Conservation (phyloP, 2,113 vertebrate genomes). For the Lynx canadensis region DNA sequence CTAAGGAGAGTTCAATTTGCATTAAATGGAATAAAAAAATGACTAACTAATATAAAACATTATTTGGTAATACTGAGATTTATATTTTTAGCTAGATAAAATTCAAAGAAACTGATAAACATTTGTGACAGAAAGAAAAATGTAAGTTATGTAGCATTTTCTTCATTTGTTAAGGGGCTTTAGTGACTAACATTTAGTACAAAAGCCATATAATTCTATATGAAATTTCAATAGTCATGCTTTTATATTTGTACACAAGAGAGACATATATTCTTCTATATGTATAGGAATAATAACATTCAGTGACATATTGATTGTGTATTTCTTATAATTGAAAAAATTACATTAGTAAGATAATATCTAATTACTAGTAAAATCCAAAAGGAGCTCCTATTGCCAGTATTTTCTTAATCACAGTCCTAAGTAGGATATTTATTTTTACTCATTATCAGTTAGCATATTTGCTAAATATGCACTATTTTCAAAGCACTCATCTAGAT, state of each 20-base stretch:
- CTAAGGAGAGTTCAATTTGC: not conserved
- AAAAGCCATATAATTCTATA: not conserved
- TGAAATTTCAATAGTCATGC: constrained; percentile 31
- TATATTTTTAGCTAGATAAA: not conserved
- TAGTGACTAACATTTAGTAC: not conserved
- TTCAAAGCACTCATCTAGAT: not conserved
- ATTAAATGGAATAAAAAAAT: not conserved
- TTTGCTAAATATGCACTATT: not conserved
- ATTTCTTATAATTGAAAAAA: not conserved
- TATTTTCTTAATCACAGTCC: constrained; percentile 12
- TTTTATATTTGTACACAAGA: not conserved
- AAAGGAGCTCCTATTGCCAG: not conserved
- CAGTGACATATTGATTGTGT: constrained; percentile 25
- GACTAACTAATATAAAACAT: not conserved
- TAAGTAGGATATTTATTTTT: not conserved
- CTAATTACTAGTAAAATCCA: constrained; percentile 44
- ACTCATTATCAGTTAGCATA: not conserved
- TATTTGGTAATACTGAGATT: not conserved
- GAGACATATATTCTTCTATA: not conserved
- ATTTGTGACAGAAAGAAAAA: not conserved
- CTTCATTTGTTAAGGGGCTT: not conserved
- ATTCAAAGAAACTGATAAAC: not conserved
- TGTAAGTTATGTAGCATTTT: not conserved
- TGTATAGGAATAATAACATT: not conserved
- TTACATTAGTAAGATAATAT: constrained; percentile 13